Conservation (phyloP, 2,888 invertebrate species). For the Ormia ochracea region DNA sequence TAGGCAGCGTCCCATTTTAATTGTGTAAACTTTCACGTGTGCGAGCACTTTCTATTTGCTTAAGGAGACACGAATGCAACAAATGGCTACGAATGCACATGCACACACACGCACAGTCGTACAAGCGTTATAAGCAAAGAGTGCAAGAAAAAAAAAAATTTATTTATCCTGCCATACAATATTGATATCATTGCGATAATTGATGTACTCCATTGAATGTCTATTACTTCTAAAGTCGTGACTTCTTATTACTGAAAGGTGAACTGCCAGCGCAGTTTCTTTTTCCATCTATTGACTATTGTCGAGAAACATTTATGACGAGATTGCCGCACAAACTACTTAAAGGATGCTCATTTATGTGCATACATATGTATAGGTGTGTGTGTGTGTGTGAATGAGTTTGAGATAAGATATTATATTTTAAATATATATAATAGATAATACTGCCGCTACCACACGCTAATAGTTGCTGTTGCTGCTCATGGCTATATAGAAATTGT, state of each 20-base stretch:
- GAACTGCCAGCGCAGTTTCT: too few relatives aligned
- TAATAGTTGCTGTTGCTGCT: not conserved
- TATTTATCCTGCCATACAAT: too few relatives aligned
- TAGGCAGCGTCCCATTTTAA: conserved; percentile 54
- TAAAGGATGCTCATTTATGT: not conserved
- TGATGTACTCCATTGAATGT: too few relatives aligned
- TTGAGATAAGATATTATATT: not conserved
- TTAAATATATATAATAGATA: conserved; percentile 2
- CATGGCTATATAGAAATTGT: conserved; percentile 17
- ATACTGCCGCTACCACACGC: conserved; percentile 1
- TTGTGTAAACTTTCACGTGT: conserved; percentile 42
- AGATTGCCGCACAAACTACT: not conserved
- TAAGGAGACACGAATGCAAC: too few relatives aligned
- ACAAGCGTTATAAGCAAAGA: too few relatives aligned
- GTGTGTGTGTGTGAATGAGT: not conserved
- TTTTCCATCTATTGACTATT: too few relatives aligned
- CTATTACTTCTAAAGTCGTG: too few relatives aligned
- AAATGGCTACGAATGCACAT: too few relatives aligned
- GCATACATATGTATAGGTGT: not conserved
- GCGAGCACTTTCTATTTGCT: not conserved
- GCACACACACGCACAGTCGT: too few relatives aligned
- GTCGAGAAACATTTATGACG: not conserved
- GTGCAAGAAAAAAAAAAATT: too few relatives aligned
- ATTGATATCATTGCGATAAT: too few relatives aligned
- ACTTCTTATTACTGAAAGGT: too few relatives aligned